Evolutionary conservation across 2,797 vertebrate genomes (phyloP).

Genomic region (Gadopsis marmoratus): DNA sequence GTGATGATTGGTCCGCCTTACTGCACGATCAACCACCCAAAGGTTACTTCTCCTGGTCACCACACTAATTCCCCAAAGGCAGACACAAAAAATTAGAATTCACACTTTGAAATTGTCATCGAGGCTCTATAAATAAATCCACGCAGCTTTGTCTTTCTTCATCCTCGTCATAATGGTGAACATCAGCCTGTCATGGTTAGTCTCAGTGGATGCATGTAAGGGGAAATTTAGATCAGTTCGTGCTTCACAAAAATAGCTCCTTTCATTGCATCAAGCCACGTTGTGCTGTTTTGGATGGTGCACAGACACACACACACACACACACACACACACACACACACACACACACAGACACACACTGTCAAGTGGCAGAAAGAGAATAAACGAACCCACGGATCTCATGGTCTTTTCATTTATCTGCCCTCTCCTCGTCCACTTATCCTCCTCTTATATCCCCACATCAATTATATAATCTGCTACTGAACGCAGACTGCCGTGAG

Average conservation of each 20-base stretch:
- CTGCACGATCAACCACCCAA: background rate
- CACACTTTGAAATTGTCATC: background rate
- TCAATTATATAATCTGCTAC: constrained; percentile 8
- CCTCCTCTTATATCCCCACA: background rate
- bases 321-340: constrained; percentile 2
- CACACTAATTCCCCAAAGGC: background rate
- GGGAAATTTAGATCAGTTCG: constrained; percentile 15
- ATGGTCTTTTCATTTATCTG: constrained; percentile 28
- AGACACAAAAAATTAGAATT: background rate
- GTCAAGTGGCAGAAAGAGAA: constrained; percentile 22
- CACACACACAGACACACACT: constrained; percentile 4
- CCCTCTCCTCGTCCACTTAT: constrained; percentile 38
- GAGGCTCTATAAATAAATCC: background rate
- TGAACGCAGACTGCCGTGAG: background rate
- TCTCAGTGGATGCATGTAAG: background rate
- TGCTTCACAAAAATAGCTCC: constrained; percentile 27
- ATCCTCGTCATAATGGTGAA: background rate
- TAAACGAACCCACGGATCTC: constrained; percentile 11
- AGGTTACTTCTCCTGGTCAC: background rate
- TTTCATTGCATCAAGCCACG: background rate
- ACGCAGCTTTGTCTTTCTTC: background rate
- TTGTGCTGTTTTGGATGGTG: constrained; percentile 1
- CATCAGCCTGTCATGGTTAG: background rate
- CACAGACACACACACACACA: constrained; percentile 7
- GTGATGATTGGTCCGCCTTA: background rate